Evolutionary conservation across 2,113 vertebrate genomes (phyloP).

Genomic region (Puntigrus tetrazona): DNA sequence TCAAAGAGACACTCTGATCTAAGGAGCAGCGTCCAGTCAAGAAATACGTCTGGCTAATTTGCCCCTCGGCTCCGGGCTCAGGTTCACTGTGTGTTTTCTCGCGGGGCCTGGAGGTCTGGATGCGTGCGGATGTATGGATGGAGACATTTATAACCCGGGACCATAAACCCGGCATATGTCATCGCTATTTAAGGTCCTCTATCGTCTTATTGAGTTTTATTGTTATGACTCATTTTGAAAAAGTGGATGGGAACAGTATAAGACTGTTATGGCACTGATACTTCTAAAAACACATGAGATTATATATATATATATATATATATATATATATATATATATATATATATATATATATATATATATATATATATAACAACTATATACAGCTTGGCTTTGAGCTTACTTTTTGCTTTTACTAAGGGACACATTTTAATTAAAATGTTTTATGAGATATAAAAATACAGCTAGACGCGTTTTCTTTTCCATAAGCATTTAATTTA

Average conservation of each 20-base stretch:
- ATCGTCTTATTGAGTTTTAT: background rate
- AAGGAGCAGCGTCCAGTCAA: constrained; percentile 65
- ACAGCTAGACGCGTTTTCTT: background rate
- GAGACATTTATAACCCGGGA: background rate
- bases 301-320: too few species aligned
- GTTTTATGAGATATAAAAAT: background rate
- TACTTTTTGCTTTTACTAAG: background rate
- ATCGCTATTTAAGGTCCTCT: background rate
- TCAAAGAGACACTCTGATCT: constrained; percentile 71
- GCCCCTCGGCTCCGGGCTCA: constrained; percentile 54
- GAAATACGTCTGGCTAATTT: constrained; percentile 72
- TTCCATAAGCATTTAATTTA: background rate
- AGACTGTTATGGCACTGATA: background rate
- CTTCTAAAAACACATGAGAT: too few species aligned
- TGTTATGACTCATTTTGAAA: background rate
- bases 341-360: too few species aligned
- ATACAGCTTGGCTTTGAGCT: background rate
- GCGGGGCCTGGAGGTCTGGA: background rate
- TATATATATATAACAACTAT: too few species aligned
- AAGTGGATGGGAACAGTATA: background rate
- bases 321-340: too few species aligned
- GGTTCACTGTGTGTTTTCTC: constrained; percentile 32
- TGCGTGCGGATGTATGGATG: constrained; percentile 4
- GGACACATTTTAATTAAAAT: background rate
- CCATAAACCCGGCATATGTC: background rate